Percentiles rank a stretch among this genome's conserved stretches.
Conservation (phyloP, 2,888 invertebrate genomes). For the Temnothorax rugatulus region DNA sequence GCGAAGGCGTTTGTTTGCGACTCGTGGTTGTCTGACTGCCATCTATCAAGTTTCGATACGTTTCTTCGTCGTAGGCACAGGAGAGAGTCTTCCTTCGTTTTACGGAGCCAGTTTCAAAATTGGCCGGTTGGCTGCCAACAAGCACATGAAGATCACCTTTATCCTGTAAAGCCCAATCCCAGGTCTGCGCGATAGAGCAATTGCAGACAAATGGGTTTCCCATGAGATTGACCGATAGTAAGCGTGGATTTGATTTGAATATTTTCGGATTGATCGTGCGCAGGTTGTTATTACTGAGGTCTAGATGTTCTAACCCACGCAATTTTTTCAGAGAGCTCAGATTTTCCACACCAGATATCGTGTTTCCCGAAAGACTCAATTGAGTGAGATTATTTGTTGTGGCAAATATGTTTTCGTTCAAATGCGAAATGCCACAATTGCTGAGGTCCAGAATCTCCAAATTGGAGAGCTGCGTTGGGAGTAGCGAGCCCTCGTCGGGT, state of each 20-base stretch:
- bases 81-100: slow-evolving; percentile 90
- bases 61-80: slow-evolving; percentile 89
- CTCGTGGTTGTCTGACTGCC: slow-evolving; percentile 81
- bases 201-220: slow-evolving; percentile 91
- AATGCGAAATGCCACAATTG: slow-evolving; percentile 89
- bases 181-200: slow-evolving; percentile 90
- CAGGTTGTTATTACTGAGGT: slow-evolving; percentile 89
- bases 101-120: slow-evolving; percentile 89
- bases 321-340: slow-evolving; percentile 88
- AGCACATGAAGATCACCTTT: slow-evolving; percentile 90
- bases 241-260: slow-evolving; percentile 88
- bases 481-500: slow-evolving; percentile 88
- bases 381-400: slow-evolving; percentile 89
- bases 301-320: slow-evolving; percentile 88
- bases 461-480: slow-evolving; percentile 90
- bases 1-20: slow-evolving; percentile 86
- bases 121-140: slow-evolving; percentile 90
- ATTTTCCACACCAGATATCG: slow-evolving; percentile 87
- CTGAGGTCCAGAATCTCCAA: slow-evolving; percentile 90
- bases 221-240: slow-evolving; percentile 89
- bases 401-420: slow-evolving; percentile 89
- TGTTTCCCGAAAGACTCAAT: slow-evolving; percentile 89
- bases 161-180: slow-evolving; percentile 91
- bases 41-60: slow-evolving; percentile 80
- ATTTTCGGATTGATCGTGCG: slow-evolving; percentile 88